Evolutionary conservation across 2,797 vertebrate species (phyloP).

Genomic region (Amblyraja radiata): DNA sequence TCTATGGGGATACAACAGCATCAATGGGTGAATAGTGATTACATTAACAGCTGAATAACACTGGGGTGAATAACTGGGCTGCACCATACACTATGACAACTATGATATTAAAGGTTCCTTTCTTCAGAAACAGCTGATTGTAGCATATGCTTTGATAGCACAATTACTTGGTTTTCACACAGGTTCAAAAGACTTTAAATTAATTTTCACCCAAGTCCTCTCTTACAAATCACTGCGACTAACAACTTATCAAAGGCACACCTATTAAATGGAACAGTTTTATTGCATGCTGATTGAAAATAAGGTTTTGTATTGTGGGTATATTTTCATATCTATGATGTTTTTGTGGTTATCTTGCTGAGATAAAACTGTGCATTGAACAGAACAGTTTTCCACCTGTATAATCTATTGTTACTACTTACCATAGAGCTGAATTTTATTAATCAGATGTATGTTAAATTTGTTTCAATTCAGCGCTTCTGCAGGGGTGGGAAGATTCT

Average conservation of each 20-base stretch:
- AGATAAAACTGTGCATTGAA: not conserved
- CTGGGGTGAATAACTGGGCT: not conserved
- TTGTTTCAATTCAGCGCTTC: not conserved
- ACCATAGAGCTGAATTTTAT: not conserved
- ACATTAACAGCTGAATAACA: not conserved
- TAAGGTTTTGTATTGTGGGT: not conserved
- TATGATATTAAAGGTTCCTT: not conserved
- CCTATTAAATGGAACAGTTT: not conserved
- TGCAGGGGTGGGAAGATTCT: not conserved
- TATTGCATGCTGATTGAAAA: not conserved
- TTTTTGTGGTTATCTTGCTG: not conserved
- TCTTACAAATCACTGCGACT: not conserved
- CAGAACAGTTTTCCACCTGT: not conserved
- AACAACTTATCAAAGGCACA: not conserved
- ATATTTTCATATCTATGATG: not conserved
- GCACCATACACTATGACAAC: not conserved
- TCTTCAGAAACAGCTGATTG: not conserved
- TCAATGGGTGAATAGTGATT: not conserved
- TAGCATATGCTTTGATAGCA: not conserved
- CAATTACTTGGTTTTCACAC: not conserved
- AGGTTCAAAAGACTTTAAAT: not conserved
- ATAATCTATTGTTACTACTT: not conserved
- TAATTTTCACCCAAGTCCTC: not conserved
- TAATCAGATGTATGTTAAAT: not conserved
- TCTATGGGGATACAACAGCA: not conserved